Evolutionary conservation across 2,888 invertebrate genomes (phyloP).

Genomic region (Tenthredo mesomela): DNA sequence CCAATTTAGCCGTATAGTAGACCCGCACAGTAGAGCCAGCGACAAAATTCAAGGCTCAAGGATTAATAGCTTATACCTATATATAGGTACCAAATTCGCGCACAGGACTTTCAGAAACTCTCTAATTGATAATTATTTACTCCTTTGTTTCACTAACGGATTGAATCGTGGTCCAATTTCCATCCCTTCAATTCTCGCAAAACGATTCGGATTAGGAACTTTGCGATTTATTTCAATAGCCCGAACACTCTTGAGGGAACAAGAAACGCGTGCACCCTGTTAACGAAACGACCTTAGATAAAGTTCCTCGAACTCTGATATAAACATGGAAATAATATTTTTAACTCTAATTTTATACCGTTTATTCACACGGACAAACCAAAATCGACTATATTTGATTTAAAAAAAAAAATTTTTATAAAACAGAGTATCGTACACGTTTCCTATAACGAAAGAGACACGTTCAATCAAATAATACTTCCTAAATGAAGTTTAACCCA

Average conservation of each 20-base stretch:
- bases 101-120: slow-evolving; percentile 10
- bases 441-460: too few relatives aligned
- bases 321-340: background rate
- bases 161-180: background rate
- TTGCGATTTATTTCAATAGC: slow-evolving; percentile 6
- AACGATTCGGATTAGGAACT: slow-evolving; percentile 3
- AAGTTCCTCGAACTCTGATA: background rate
- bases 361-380: background rate
- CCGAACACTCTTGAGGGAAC: background rate
- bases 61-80: background rate
- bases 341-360: background rate
- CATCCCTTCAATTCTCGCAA: slow-evolving; percentile 7
- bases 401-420: background rate
- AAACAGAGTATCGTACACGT: background rate
- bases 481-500: background rate
- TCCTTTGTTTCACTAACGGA: background rate
- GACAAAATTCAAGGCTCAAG: slow-evolving; percentile 10
- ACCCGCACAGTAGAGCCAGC: background rate
- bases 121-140: slow-evolving; percentile 36
- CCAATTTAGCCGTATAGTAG: slow-evolving; percentile 22
- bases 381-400: background rate
- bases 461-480: background rate
- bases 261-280: background rate
- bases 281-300: slow-evolving; percentile 31
- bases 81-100: background rate